Conservation (phyloP, 2,797 vertebrate species). For the Lithobates sylvaticus region DNA sequence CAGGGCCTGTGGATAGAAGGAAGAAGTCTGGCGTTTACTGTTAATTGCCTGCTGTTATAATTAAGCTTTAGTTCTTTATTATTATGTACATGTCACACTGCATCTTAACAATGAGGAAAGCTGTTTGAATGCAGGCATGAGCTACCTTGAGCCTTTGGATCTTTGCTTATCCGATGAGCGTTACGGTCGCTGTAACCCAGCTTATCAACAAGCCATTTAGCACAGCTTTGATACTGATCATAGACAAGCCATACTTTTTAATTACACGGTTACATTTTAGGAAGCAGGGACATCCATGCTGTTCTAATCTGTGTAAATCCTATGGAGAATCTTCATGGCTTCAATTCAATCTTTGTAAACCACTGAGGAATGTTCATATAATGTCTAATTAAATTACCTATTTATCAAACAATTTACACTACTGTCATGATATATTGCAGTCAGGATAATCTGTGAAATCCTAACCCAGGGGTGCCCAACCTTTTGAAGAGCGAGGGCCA, state of each 20-base stretch:
- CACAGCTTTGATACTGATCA: constrained; percentile 41
- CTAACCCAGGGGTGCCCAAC: no score
- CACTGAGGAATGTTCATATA: constrained; percentile 31
- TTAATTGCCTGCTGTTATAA: constrained; percentile 56
- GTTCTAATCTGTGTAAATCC: constrained; percentile 54
- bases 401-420: constrained; percentile 41
- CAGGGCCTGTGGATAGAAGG: constrained; percentile 35
- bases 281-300: constrained; percentile 44
- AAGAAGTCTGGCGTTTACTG: constrained; percentile 35
- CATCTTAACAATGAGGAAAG: constrained; percentile 38
- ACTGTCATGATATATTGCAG: constrained; percentile 26
- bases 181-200: constrained; percentile 6
- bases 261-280: constrained; percentile 52
- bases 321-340: constrained; percentile 48
- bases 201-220: constrained; percentile 52
- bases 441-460: background rate
- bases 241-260: constrained; percentile 51
- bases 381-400: constrained; percentile 55
- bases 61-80: constrained; percentile 51
- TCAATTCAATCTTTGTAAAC: constrained; percentile 49
- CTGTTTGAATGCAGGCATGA: constrained; percentile 31
- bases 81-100: constrained; percentile 43
- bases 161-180: constrained; percentile 32
- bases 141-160: constrained; percentile 38
- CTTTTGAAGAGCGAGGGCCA: no score